phyloP scores from a whole-genome alignment of 2,797 vertebrate species.

The Aeoliscus strigatus region DNA sequence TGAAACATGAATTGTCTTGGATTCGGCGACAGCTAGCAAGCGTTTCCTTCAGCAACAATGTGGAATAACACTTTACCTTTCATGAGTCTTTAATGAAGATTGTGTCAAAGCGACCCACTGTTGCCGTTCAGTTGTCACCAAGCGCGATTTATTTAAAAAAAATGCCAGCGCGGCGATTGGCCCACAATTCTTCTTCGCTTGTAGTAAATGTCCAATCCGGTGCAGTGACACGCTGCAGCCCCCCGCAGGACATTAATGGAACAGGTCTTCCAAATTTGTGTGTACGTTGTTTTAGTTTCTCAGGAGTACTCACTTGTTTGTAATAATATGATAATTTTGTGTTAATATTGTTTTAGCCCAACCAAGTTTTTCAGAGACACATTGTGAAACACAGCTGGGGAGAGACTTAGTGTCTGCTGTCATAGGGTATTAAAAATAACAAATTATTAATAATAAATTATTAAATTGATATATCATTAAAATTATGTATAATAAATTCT shows the following conservation, averaged over 20 bases:
- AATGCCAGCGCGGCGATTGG: constrained; percentile 56
- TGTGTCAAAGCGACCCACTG: constrained; percentile 5
- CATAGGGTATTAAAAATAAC: not conserved
- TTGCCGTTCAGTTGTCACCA: not conserved
- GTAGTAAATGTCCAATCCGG: not conserved
- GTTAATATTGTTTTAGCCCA: no score
- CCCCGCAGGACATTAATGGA: not conserved
- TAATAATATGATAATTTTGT: no score
- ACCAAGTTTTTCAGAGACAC: not conserved
- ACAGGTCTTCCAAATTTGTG: not conserved
- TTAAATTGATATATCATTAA: no score
- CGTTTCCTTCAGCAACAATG: not conserved
- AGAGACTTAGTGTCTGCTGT: not conserved
- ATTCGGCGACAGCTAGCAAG: not conserved
- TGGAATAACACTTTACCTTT: constrained; percentile 26
- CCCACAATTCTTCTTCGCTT: constrained; percentile 38
- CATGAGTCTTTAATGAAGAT: not conserved
- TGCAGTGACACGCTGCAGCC: constrained; percentile 1
- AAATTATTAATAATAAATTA: no score
- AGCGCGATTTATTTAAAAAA: constrained; percentile 70
- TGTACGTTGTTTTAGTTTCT: no score
- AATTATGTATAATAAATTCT: no score
- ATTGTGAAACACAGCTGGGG: not conserved
- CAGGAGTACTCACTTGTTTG: no score
- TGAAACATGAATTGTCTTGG: not conserved